Base-by-base conservation (phyloP, 2,888 invertebrate genomes). In the Rhodophaea formosa region DNA sequence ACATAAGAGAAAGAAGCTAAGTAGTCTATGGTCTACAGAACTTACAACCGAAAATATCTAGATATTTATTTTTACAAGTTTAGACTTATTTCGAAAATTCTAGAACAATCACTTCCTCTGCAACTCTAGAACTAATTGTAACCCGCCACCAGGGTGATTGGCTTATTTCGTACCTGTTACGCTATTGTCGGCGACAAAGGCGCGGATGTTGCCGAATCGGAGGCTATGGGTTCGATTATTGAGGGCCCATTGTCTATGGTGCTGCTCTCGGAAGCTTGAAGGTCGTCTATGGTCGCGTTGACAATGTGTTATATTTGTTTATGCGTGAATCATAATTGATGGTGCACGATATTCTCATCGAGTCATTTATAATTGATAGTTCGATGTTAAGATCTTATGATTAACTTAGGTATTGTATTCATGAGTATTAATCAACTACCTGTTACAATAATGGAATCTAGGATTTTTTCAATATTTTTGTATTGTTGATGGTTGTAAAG, bases 111-210 rank as follows among this genome's bases (percentile, higher is more conserved):
- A 56, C 54, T 17, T 46, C 56, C 35, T 49, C 16, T 12, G 47
- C 42, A 49, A 43, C 51, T 1, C 53, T 53, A 44, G 39, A 47
- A 47, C 47, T 1, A 58, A 58, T 53, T 39, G 23, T 23, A 32
- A 14, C 15, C 45, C 49, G 54, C 53, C 16, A 23, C 15, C 45
- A 53, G 54, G 49, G 46, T 56, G 58, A 63, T 63, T 53, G 56
- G 60, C 30, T 55, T 30, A 53, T 55, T 52, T 52, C 43, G 52
- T 39, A 39, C 44, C 49, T 53, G 58, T 45, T 45, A 58, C 43
- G 39, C 53, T 47, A 58, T 53, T 58, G 39, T 53, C 15, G 32
- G 5, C n/a, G 51, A 56, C 56, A 56, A 56, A 43, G 39, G 49
- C 45, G 16, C 44, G 54, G 54, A 55, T 30, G 54, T 55, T 53